Base-by-base conservation (phyloP, 2,888 invertebrate species). In the Hylaea fasciaria region DNA sequence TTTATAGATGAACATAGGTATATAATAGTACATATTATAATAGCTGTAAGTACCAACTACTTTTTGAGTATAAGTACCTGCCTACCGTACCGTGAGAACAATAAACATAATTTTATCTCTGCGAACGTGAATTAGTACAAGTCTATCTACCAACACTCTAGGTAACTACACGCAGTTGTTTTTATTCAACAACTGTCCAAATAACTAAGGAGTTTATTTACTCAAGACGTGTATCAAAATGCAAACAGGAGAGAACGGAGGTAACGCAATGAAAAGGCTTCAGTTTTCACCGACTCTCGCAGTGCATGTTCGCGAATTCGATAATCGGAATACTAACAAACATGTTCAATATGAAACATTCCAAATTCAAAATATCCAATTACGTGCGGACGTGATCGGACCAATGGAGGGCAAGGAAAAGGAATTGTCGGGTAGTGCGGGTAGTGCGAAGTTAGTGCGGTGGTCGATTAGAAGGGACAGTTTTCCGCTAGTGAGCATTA, bases 391-490 rank as follows among this genome's bases (percentile, higher is more conserved):
- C 56, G 37, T 61, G 52, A 60, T 28, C 46, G 46, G 49, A 53
- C 17, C 22, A 60, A 68, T 73, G 68, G 68, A 64, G 60, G 76
- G 70, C 62, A 76, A 77, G 66, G 69, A 64, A 9, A 72, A 68
- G 56, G 70, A 68, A 22, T 61, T 68, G 60, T 52, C 68, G 13
- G 64, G 63, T 58, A 68, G 63, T 16, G 45, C 68, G 13, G 64
- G 63, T 58, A 68, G 63, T 16, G 45, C 53, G 3, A 72, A 74
- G 48, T 57, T 68, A 17, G 74, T 82, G 16, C 71, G 76, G 39
- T 89, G 86, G 83, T 73, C 82, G 11, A 65, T 89, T n/a, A 74
- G 91, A 45, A 76, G 91, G 35, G 91, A 91, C 35, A 91, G 91
- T 57, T 70, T 91, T 5, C 91, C 91, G 0, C 62, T 91, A 32